Conservation (phyloP, 2,888 invertebrate species). For the Tenthredo amoena region DNA sequence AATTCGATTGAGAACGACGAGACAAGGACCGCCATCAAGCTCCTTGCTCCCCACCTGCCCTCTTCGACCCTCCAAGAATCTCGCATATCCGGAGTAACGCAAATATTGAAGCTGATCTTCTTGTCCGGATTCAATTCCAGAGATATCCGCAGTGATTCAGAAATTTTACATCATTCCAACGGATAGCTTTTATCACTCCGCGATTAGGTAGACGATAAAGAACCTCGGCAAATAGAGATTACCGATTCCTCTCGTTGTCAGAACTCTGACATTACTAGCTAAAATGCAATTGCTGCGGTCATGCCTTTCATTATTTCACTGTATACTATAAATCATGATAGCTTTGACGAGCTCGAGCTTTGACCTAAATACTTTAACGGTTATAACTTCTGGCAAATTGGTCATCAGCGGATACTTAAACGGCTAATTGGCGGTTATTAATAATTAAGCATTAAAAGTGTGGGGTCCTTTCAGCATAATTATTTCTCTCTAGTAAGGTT, state of each 20-base stretch:
- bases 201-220: not conserved
- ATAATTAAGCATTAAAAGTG: conserved; percentile 62
- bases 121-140: conserved; percentile 24
- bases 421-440: conserved; percentile 61
- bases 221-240: not conserved
- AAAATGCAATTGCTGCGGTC: not conserved
- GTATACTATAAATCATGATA: not conserved
- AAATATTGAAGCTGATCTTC: conserved; percentile 71
- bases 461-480: conserved; percentile 62
- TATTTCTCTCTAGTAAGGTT: conserved; percentile 59
- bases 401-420: conserved; percentile 61
- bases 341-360: not conserved
- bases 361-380: not conserved
- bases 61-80: conserved; percentile 67
- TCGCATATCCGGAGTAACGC: conserved; percentile 72
- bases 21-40: conserved; percentile 58
- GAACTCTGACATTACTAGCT: not conserved
- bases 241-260: not conserved
- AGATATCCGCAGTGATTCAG: not conserved
- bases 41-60: conserved; percentile 54
- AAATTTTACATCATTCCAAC: not conserved
- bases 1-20: conserved; percentile 76
- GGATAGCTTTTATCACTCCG: not conserved
- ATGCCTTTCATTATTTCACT: not conserved
- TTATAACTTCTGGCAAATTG: conserved; percentile 60